These are phyloP conservation scores for Lipotes vexillifer DNA, from an alignment of 2,113 vertebrate species.

Conservation along the genomic window DNA sequence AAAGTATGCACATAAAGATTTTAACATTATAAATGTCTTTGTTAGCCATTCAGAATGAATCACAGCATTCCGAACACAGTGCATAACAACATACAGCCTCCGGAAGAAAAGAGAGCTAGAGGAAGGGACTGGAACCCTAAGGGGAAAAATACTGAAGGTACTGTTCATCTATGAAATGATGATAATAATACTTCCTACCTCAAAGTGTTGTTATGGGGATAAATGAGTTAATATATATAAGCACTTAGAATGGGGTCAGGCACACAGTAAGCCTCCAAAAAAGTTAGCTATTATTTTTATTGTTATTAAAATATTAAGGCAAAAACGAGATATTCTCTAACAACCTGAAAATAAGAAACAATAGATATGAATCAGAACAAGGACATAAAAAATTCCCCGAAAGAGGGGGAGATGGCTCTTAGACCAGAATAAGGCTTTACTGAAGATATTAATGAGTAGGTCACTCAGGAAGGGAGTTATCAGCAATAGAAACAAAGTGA, in stretches of 20 bases:
- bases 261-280: not conserved
- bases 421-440: not conserved
- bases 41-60: constrained; percentile 14
- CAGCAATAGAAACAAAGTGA: not conserved
- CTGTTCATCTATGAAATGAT: constrained; percentile 10
- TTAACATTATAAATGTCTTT: not conserved
- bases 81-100: not conserved
- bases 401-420: not conserved
- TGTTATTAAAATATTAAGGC: constrained; percentile 10
- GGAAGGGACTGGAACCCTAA: not conserved
- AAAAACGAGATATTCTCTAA: constrained; percentile 11
- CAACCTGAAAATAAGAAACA: constrained; percentile 3
- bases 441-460: not conserved
- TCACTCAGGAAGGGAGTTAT: not conserved
- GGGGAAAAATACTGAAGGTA: not conserved
- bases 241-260: not conserved
- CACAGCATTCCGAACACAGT: not conserved
- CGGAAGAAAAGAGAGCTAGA: not conserved
- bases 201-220: not conserved
- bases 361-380: constrained; percentile 13
- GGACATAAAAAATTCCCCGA: not conserved
- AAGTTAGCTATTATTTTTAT: not conserved
- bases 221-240: not conserved
- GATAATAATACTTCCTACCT: not conserved
- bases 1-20: not conserved